A percentile compares a stretch with the other conserved stretches of the same genome.
Evolutionary conservation across 2,113 vertebrate genomes (phyloP).

Genomic region (Clarias macrocephalus): DNA sequence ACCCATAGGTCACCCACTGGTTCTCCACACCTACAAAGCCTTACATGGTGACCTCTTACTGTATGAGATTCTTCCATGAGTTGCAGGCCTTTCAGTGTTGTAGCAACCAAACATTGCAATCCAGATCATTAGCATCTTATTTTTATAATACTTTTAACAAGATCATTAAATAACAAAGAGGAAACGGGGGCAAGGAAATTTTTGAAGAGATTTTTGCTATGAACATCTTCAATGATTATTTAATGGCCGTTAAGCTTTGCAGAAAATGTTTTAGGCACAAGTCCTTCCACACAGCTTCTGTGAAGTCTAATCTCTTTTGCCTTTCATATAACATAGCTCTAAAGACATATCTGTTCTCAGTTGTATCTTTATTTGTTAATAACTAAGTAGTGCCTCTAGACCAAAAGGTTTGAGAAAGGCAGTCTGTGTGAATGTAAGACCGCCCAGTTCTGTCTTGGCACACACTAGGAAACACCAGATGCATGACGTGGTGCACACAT

Average conservation of each 20-base stretch:
- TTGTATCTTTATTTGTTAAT: background rate
- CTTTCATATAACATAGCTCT: background rate
- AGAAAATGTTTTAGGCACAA: background rate
- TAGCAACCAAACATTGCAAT: too few species aligned
- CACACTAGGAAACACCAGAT: background rate
- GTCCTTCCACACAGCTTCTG: background rate
- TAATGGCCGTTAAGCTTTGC: too few species aligned
- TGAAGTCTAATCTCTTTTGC: background rate
- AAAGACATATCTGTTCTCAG: background rate
- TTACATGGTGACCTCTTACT: too few species aligned
- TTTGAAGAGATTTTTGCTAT: background rate
- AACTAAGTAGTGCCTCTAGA: background rate
- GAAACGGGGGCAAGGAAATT: too few species aligned
- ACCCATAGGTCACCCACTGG: background rate
- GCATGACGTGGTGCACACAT: constrained; percentile 54
- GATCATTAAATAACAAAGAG: too few species aligned
- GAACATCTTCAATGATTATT: background rate
- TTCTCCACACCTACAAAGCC: too few species aligned
- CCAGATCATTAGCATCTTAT: too few species aligned
- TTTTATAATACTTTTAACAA: too few species aligned
- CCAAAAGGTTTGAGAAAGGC: background rate
- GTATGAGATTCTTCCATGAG: too few species aligned
- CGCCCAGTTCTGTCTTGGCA: constrained; percentile 48
- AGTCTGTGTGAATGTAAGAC: constrained; percentile 28
- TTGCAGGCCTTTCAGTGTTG: too few species aligned